Conservation (phyloP, 2,888 invertebrate species). For the Petrolisthes manimaculis region DNA sequence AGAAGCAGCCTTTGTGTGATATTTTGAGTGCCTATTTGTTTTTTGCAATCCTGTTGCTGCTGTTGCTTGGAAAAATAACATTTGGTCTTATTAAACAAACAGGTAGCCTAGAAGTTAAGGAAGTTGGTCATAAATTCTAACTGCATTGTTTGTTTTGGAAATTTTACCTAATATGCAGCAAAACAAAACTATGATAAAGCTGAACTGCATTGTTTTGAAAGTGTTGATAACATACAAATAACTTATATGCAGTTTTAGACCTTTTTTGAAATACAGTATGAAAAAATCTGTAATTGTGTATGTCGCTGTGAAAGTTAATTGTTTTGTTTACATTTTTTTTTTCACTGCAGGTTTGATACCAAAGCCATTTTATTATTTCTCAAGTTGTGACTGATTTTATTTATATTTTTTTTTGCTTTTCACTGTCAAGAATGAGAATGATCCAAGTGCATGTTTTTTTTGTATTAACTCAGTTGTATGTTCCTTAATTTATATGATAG, state of each 20-base stretch:
- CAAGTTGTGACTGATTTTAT: background rate
- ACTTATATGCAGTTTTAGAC: too few relatives aligned
- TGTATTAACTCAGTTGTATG: slow-evolving; percentile 39
- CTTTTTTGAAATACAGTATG: background rate
- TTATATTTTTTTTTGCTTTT: background rate
- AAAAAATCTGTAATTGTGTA: background rate
- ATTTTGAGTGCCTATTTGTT: slow-evolving; percentile 56
- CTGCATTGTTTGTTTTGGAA: too few relatives aligned
- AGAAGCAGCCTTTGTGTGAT: slow-evolving; percentile 53
- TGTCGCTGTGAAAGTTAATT: slow-evolving; percentile 3
- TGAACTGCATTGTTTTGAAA: too few relatives aligned
- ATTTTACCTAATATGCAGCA: too few relatives aligned
- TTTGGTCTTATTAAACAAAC: slow-evolving; percentile 14
- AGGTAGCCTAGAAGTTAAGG: too few relatives aligned
- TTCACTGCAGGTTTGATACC: slow-evolving; percentile 46
- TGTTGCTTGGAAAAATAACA: background rate
- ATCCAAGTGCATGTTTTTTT: slow-evolving; percentile 9
- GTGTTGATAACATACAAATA: too few relatives aligned
- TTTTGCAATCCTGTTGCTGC: slow-evolving; percentile 14
- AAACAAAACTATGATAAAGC: too few relatives aligned
- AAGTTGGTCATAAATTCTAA: too few relatives aligned
- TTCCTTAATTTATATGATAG: slow-evolving; percentile 34
- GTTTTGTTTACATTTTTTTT: background rate
- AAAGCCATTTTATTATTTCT: slow-evolving; percentile 28
- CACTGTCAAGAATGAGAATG: slow-evolving; percentile 14